A percentile compares a stretch with the other conserved stretches of the same genome.
Evolutionary conservation across 2,113 vertebrate species (phyloP).

Genomic region (Psilopsiagon aurifrons): DNA sequence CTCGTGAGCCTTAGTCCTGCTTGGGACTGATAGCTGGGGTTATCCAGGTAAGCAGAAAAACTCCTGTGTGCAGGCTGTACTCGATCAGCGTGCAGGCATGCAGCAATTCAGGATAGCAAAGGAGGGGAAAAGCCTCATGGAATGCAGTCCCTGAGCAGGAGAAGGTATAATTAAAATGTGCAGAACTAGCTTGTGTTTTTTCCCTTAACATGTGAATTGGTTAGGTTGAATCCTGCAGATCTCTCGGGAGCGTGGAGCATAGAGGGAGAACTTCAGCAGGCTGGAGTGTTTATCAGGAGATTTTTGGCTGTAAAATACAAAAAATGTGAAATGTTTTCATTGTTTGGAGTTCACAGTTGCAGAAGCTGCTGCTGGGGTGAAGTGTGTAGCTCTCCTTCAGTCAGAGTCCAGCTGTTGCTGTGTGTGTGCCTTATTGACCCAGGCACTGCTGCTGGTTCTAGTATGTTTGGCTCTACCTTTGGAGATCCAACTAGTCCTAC

Average conservation of each 20-base stretch:
- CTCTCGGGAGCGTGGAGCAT: background rate
- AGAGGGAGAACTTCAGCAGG: background rate
- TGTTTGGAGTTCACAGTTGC: background rate
- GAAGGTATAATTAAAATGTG: background rate
- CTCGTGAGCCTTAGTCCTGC: background rate
- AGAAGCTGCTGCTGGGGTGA: background rate
- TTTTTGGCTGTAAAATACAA: background rate
- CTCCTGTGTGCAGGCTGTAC: background rate
- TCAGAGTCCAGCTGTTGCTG: background rate
- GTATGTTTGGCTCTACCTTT: background rate
- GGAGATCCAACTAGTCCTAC: background rate
- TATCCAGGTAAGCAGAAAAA: background rate
- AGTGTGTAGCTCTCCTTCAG: background rate
- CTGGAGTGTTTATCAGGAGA: background rate
- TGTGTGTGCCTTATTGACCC: fast-evolving
- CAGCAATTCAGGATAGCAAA: background rate
- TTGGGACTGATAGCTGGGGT: background rate
- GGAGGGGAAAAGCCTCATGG: conserved; percentile 33
- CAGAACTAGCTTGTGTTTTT: conserved; percentile 6
- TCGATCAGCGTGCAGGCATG: background rate
- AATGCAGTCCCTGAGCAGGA: background rate
- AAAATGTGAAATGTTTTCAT: background rate
- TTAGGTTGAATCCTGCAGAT: background rate
- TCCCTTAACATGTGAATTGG: background rate
- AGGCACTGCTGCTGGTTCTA: background rate